A percentile compares a stretch with the other conserved stretches of the same genome.
These are phyloP conservation scores for Gibbula magus DNA, from an alignment of 2,888 invertebrate genomes.

Conservation along the genomic window DNA sequence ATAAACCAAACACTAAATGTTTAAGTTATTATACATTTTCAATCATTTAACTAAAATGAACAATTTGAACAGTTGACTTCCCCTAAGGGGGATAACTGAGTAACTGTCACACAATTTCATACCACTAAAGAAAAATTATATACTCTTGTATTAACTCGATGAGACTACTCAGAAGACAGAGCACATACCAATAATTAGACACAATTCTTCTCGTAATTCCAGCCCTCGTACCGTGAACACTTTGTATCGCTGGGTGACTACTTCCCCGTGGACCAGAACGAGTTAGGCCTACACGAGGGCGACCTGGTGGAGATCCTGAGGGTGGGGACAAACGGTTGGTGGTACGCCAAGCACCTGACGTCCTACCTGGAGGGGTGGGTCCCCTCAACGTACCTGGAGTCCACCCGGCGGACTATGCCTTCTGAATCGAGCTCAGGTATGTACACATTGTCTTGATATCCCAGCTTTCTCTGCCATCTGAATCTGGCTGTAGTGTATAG, in stretches of 20 bases:
- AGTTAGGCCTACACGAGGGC: slow-evolving; percentile 92
- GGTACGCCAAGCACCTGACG: slow-evolving; percentile 89
- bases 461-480: no score
- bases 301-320: slow-evolving; percentile 92
- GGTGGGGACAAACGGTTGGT: slow-evolving; percentile 96
- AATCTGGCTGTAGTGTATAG: no score
- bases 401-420: slow-evolving; percentile 35
- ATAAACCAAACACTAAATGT: no score
- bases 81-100: no score
- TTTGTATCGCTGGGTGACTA: slow-evolving; percentile 94
- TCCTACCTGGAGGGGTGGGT: slow-evolving; percentile 87
- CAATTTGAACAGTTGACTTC: no score
- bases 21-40: no score
- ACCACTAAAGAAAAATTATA: no score
- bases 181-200: no score
- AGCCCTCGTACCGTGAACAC: slow-evolving; percentile 79
- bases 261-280: slow-evolving; percentile 91
- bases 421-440: slow-evolving; percentile 42
- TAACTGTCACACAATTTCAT: no score
- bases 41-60: no score
- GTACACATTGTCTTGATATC: not conserved
- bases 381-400: slow-evolving; percentile 88
- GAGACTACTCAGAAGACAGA: no score
- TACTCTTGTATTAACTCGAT: no score
- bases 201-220: slow-evolving; percentile 4